Percentiles rank a stretch among this genome's conserved stretches.
phyloP scores from a whole-genome alignment of 2,113 vertebrate genomes.

The Plecturocebus donacophilus region DNA sequence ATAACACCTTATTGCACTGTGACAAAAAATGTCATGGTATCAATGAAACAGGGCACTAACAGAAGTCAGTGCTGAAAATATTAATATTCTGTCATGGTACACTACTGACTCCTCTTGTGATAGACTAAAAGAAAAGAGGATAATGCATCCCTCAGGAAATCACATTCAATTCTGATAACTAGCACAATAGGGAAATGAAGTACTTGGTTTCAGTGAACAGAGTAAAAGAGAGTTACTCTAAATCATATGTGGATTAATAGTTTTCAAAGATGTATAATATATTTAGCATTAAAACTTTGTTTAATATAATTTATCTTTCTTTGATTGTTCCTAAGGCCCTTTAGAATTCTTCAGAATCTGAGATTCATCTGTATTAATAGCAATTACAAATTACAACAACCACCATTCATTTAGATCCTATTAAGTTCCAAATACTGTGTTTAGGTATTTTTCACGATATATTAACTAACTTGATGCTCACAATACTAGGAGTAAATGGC shows the following conservation, averaged over 20 bases:
- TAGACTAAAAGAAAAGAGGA: background rate
- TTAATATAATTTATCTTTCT: constrained; percentile 18
- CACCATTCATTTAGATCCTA: background rate
- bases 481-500: constrained; percentile 27
- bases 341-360: background rate
- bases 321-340: background rate
- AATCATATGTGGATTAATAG: background rate
- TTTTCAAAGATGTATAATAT: constrained; percentile 23
- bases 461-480: constrained; percentile 30
- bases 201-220: background rate
- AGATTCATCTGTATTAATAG: constrained; percentile 14
- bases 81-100: background rate
- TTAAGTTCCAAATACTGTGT: background rate
- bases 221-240: constrained; percentile 22
- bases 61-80: background rate
- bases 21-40: background rate
- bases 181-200: background rate
- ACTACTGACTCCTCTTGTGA: background rate
- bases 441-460: constrained; percentile 4
- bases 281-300: constrained; percentile 21
- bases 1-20: background rate
- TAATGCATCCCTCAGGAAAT: background rate
- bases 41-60: constrained; percentile 8
- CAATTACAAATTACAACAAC: constrained; percentile 4
- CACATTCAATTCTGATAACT: background rate